A percentile compares a stretch with the other conserved stretches of the same genome.
These are phyloP conservation scores for Macrobrachium nipponense DNA, from an alignment of 1,140 invertebrate genomes.

Conservation along the genomic window DNA sequence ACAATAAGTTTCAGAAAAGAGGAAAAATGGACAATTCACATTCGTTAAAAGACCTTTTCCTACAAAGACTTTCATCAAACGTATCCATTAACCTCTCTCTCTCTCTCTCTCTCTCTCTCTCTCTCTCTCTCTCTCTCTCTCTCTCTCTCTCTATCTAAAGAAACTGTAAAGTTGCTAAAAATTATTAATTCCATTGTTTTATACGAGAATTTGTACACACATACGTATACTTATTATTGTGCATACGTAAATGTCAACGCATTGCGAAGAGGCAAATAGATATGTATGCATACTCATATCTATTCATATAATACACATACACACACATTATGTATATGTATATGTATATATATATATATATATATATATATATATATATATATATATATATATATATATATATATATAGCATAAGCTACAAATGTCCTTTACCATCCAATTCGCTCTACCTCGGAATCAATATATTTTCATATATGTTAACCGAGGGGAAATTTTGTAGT, in stretches of 20 bases:
- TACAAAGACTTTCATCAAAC: neutral
- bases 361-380: constrained; percentile 21
- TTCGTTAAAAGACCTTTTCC: neutral
- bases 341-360: neutral
- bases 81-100: neutral
- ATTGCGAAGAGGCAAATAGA: neutral
- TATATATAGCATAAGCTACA: too few species aligned
- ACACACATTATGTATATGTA: constrained; percentile 3
- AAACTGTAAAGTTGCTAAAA: neutral
- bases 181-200: too few species aligned
- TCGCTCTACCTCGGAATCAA: too few species aligned
- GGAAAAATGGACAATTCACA: too few species aligned
- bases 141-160: neutral
- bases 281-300: neutral
- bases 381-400: constrained; percentile 13
- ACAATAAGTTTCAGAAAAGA: too few species aligned
- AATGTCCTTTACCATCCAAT: too few species aligned
- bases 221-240: neutral
- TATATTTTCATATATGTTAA: too few species aligned
- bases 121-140: neutral
- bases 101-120: constrained; percentile 14
- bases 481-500: too few species aligned
- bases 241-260: neutral
- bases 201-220: neutral
- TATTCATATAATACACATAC: neutral